Evolutionary conservation across 1,140 invertebrate species (phyloP), one percentile per base, ranked within the genome.

Genomic region (Sitobion miscanthi): DNA sequence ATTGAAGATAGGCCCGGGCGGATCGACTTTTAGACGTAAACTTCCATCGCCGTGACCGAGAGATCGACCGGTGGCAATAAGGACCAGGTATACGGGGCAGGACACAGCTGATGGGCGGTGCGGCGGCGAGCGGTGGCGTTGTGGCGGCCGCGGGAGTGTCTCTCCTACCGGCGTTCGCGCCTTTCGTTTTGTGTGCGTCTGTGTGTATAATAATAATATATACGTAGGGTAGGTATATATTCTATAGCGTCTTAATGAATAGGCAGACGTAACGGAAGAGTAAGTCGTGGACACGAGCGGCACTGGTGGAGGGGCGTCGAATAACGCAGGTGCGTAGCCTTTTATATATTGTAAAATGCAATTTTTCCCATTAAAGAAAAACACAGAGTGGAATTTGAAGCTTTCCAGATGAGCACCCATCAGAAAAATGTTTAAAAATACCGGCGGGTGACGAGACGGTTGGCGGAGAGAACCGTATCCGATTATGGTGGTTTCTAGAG

Each of bases 21-120:
- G 49, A 93, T 93, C 91, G 91, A 86, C 77, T 92, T 92, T 83
- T 45, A 25, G n/a, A 89, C 49, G 86, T 87, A 35, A 30, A 25
- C 85, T 86, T 11, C 45, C 25, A 47, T 38, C 20, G 49, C n/a
- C 9, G 20, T 47, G 87, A n/a, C 9, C 87, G 49, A 49, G 47
- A 30, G n/a, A 88, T 30, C 9, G 86, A 87, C 17, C 47, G 30
- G 86, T n/a, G 45, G 30, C 85, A 90, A 69, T 69, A 77, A 38
- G 17, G 42, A 47, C 9, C n/a, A 77, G 62, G 62, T 77, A 77
- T 17, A 77, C 62, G 8, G 35, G 35, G 35, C 57, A 23, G 89
- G 21, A 54, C n/a, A 49, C 23, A 21, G 30, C 38, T 23, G 88
- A 21, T 52, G 25, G 25, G 49, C 23, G 57, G 38, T 4, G 42